Base-by-base conservation (phyloP, 2,797 vertebrate genomes). In the Remorina albescens region DNA sequence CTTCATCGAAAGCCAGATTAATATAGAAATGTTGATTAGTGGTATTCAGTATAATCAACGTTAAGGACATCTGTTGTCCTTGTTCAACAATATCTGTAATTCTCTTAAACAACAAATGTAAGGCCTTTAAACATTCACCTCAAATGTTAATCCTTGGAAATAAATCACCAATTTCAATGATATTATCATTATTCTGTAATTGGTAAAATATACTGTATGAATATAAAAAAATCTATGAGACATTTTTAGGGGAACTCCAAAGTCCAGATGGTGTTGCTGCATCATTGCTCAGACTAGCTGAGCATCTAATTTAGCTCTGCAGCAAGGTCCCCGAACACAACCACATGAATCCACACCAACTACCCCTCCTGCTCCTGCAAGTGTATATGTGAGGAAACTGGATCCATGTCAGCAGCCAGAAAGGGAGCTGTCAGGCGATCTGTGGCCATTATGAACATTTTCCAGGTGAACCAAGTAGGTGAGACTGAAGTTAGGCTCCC, bases 391-490 rank as follows among this genome's bases (percentile, higher is more conserved):
- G 50, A 61, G 60, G 61, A 76, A 80, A 76, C 37, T 71, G 67
- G 59, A 51, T 76, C 42, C 44, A 41, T 76, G 74, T 76, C 19
- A 47, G 51, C 70, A 37, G 74, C 49, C 72, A 64, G 74, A 62
- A 28, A 65, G 67, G 62, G 76, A 65, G 36, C 46, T 80, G 76
- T 55, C 71, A 67, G 64, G 55, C 77, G 76, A 66, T 76, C 55
- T 81, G 53, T 49, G 61, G 61, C 67, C 74, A 74, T 81, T 85
- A 66, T 72, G 47, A 83, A 81, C 46, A 72, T 62, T 60, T 73
- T 77, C 26, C 74, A 66, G 75, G 65, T 67, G 63, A 81, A 81
- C 69, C 61, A 69, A 81, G 72, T 49, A 81, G 70, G 60, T 68
- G 59, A 74, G 63, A 66, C 44, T 53, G 21, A 50, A 50, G 81